These are phyloP conservation scores for Morone chrysops DNA, from an alignment of 2,113 vertebrate genomes.

Conservation along the genomic window DNA sequence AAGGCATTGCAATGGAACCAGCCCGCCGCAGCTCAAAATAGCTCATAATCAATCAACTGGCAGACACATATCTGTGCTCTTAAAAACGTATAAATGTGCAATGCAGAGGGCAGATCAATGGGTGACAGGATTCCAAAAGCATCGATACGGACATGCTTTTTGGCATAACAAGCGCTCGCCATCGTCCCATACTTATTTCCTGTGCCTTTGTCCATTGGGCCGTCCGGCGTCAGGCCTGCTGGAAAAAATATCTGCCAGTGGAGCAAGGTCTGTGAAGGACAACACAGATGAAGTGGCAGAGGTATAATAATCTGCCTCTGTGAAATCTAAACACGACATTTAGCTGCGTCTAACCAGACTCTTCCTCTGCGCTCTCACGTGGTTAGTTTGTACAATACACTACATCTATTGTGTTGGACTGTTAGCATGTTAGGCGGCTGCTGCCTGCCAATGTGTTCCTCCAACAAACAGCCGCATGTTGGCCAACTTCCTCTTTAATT, in stretches of 20 bases:
- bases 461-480: constrained; percentile 37
- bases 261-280: constrained; percentile 75
- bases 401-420: constrained; percentile 2
- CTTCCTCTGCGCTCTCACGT: background rate
- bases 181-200: constrained; percentile 74
- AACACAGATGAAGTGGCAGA: constrained; percentile 38
- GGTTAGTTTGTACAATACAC: background rate
- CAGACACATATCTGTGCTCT: constrained; percentile 79
- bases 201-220: constrained; percentile 66
- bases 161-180: constrained; percentile 75
- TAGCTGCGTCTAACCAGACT: background rate
- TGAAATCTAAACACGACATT: constrained; percentile 9
- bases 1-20: constrained; percentile 70
- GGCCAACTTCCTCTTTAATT: constrained; percentile 62
- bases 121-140: constrained; percentile 69
- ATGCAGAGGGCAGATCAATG: constrained; percentile 72
- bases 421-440: constrained; percentile 20
- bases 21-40: constrained; percentile 72
- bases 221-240: constrained; percentile 55
- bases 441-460: constrained; percentile 35
- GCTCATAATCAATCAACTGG: constrained; percentile 79
- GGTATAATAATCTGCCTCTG: constrained; percentile 1
- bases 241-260: constrained; percentile 70
- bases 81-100: constrained; percentile 79
- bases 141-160: constrained; percentile 79